Percentiles rank a stretch among this genome's conserved stretches.
phyloP scores from a whole-genome alignment of 2,113 vertebrate species.

The Limnothrissa miodon region DNA sequence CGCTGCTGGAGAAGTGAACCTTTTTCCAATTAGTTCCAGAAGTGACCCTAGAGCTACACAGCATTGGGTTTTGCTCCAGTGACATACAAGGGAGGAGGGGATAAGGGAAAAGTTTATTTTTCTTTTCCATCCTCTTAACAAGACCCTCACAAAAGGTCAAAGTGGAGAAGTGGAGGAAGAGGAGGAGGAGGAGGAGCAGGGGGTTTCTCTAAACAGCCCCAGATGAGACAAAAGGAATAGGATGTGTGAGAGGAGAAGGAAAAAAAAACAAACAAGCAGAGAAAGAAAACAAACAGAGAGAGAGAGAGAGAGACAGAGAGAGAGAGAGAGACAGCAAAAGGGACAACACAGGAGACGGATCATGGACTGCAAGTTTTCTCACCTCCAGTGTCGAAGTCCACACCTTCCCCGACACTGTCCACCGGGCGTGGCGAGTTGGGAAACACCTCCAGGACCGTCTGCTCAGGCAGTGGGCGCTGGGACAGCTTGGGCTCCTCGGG shows the following conservation, averaged over 20 bases:
- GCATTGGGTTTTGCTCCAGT: not conserved
- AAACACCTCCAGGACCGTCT: slow-evolving; percentile 47
- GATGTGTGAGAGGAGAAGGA: not conserved
- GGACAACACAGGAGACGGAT: not conserved
- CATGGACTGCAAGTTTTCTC: slow-evolving; percentile 48
- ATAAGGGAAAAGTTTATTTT: not conserved
- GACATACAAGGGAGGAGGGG: not conserved
- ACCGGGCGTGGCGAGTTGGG: slow-evolving; percentile 57
- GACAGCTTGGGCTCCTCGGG: not conserved
- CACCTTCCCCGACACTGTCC: slow-evolving; percentile 77
- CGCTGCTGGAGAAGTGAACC: not conserved
- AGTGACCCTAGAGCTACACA: not conserved
- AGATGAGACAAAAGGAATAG: not conserved
- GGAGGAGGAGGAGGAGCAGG: not conserved
- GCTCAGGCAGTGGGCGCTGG: not conserved
- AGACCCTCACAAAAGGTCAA: not conserved
- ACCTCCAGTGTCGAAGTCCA: slow-evolving; percentile 79
- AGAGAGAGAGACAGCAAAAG: not conserved
- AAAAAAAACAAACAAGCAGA: not conserved
- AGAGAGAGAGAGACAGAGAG: not conserved
- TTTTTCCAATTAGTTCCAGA: slow-evolving; percentile 13
- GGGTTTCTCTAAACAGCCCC: not conserved
- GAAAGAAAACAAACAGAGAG: not conserved
- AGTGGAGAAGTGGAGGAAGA: not conserved
- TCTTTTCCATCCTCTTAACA: not conserved